Conservation (phyloP, 2,888 invertebrate species). For the Schrankia costaestrigalis region DNA sequence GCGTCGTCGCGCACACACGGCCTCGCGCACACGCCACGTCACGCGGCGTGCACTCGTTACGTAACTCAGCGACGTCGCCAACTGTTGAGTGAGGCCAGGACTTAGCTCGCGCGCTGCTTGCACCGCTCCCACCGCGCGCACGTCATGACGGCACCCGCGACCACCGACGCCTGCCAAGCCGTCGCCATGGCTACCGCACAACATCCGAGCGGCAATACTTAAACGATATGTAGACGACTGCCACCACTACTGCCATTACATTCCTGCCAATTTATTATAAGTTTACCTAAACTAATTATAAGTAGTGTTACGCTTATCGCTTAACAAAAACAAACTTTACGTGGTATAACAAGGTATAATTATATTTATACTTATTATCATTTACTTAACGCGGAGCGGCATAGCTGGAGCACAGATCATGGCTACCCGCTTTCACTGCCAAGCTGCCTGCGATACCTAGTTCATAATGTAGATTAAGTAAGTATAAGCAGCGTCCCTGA, state of each 20-base stretch:
- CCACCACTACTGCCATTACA: slow-evolving; percentile 50
- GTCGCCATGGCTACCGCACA: slow-evolving; percentile 47
- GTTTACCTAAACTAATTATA: slow-evolving; percentile 42
- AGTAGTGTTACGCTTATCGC: slow-evolving; percentile 58
- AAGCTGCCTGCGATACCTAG: slow-evolving; percentile 56
- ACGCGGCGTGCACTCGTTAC: slow-evolving; percentile 65
- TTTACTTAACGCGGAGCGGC: slow-evolving; percentile 27
- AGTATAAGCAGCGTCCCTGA: slow-evolving; percentile 32
- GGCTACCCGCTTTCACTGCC: slow-evolving; percentile 63
- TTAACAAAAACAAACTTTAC: slow-evolving; percentile 44
- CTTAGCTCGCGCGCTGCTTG: slow-evolving; percentile 60
- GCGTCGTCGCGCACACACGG: slow-evolving; percentile 55
- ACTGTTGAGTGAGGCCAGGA: slow-evolving; percentile 68
- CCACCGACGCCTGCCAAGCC: slow-evolving; percentile 37
- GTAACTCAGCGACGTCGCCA: slow-evolving; percentile 64
- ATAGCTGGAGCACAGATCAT: slow-evolving; percentile 56
- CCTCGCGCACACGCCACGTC: slow-evolving; percentile 58
- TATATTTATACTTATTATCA: too few relatives aligned
- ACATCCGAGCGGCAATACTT: slow-evolving; percentile 51
- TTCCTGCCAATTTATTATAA: slow-evolving; percentile 54
- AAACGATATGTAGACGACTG: slow-evolving; percentile 46
- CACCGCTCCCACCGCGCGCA: slow-evolving; percentile 66
- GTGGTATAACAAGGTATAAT: too few relatives aligned
- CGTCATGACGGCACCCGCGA: slow-evolving; percentile 53
- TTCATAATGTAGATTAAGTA: slow-evolving; percentile 48